phyloP scores from a whole-genome alignment of 2,113 vertebrate species.

The Elephas maximus region DNA sequence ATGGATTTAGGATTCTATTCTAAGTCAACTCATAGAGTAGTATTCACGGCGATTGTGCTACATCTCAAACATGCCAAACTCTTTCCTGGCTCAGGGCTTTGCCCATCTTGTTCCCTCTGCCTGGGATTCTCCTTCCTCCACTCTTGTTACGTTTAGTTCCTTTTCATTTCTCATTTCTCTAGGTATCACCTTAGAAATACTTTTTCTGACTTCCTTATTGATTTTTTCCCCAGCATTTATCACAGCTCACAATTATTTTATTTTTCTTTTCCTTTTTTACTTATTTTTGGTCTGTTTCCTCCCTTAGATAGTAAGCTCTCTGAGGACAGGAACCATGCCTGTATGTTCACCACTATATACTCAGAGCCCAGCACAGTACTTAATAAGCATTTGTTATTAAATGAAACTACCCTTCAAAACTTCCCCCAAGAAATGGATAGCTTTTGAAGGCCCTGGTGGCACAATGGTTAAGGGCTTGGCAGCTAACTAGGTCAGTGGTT shows the following conservation, averaged over 20 bases:
- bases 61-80: not conserved
- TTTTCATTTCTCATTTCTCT: not conserved
- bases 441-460: not conserved
- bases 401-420: not conserved
- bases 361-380: not conserved
- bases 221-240: not conserved
- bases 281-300: not conserved
- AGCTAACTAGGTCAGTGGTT: too few relatives aligned
- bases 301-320: not conserved
- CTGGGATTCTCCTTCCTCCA: not conserved
- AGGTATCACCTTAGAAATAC: not conserved
- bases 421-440: not conserved
- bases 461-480: too few relatives aligned
- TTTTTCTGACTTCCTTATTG: not conserved
- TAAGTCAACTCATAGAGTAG: not conserved
- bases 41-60: not conserved
- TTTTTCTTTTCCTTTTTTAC: not conserved
- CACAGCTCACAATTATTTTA: not conserved
- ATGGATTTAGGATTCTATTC: not conserved
- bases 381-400: not conserved
- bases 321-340: not conserved
- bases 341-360: not conserved
- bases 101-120: not conserved
- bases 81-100: not conserved
- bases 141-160: not conserved